These are phyloP conservation scores for Sebastes nivosus DNA, from an alignment of 2,797 vertebrate genomes.

Conservation along the genomic window DNA sequence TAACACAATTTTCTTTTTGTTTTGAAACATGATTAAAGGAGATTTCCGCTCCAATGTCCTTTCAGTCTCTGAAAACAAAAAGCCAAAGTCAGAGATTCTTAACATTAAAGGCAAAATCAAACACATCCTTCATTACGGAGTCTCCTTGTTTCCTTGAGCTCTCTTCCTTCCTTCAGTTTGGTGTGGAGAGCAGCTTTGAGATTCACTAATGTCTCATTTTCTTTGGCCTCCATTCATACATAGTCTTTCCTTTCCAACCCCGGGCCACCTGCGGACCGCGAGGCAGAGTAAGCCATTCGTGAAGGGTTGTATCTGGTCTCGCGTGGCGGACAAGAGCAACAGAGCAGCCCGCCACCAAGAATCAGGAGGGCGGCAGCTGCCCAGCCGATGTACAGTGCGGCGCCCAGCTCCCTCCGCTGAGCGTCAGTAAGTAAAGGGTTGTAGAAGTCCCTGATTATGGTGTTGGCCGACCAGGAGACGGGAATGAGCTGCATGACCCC, in stretches of 20 bases:
- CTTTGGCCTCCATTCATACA: slow-evolving; percentile 75
- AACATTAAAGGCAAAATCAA: slow-evolving; percentile 24
- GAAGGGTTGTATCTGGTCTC: slow-evolving; percentile 86
- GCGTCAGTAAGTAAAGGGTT: slow-evolving; percentile 85
- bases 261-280: slow-evolving; percentile 82
- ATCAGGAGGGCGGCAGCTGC: slow-evolving; percentile 87
- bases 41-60: not conserved
- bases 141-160: slow-evolving; percentile 28
- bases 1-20: not conserved
- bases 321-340: slow-evolving; percentile 92
- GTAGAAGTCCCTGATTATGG: slow-evolving; percentile 95
- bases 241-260: slow-evolving; percentile 94
- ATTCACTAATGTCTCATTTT: slow-evolving; percentile 10
- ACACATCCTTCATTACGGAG: slow-evolving; percentile 55
- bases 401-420: slow-evolving; percentile 91
- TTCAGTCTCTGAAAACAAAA: slow-evolving; percentile 19
- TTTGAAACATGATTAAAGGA: not conserved
- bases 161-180: not conserved
- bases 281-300: slow-evolving; percentile 88
- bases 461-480: slow-evolving; percentile 94
- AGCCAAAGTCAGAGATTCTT: slow-evolving; percentile 1
- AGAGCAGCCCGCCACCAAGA: slow-evolving; percentile 90
- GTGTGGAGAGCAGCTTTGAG: not conserved
- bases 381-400: slow-evolving; percentile 92
- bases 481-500: slow-evolving; percentile 92